Conservation (phyloP, 1,140 invertebrate genomes). For the Araneus ventricosus region DNA sequence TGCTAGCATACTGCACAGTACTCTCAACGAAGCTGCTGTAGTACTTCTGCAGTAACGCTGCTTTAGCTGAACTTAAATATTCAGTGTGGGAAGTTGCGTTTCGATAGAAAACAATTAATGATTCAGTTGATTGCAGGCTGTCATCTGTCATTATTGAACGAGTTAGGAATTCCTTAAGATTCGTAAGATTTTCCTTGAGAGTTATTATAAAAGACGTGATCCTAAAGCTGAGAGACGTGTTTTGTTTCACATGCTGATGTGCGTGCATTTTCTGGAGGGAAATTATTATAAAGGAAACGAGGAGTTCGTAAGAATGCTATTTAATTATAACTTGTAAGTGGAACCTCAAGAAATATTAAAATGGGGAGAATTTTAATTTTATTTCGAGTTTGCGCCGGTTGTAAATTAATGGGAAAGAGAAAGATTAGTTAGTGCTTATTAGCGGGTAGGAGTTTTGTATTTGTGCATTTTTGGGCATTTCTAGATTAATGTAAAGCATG, state of each 20-base stretch:
- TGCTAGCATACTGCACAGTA: not conserved
- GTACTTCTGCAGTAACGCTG: not conserved
- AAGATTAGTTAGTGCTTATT: no score
- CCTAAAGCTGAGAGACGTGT: not conserved
- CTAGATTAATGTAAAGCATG: no score
- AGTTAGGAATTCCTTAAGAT: not conserved
- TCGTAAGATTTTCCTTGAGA: not conserved
- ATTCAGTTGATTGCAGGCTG: conserved; percentile 5
- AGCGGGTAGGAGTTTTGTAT: no score
- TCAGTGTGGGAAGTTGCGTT: not conserved
- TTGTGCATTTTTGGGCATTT: no score
- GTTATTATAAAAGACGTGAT: conserved; percentile 12
- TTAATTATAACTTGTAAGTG: not conserved
- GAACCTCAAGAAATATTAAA: not conserved
- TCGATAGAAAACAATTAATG: conserved; percentile 11
- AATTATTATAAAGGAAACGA: not conserved
- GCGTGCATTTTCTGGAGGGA: not conserved
- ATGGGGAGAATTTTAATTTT: not conserved
- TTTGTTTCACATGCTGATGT: not conserved
- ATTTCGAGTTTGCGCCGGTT: not conserved
- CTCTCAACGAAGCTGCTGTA: not conserved
- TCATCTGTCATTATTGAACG: conserved; percentile 38
- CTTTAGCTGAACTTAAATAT: not conserved
- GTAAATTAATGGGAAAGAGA: no score
- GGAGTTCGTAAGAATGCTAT: not conserved